Evolutionary conservation across 2,797 vertebrate species (phyloP), one percentile per base, ranked within the genome.

Genomic region (Sylvia borin): DNA sequence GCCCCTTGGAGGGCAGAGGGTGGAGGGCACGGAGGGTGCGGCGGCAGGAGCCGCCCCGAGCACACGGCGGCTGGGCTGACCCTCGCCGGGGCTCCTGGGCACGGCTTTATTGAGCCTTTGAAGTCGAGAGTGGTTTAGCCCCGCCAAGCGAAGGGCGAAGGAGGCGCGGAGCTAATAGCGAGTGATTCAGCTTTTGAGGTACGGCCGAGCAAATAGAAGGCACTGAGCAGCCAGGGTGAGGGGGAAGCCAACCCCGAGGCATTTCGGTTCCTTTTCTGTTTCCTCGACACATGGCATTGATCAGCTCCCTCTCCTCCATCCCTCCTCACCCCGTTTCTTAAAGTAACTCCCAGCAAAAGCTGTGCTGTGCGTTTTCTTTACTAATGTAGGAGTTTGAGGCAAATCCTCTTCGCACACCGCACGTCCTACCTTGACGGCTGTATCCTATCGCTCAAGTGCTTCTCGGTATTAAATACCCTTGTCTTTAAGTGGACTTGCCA

Each of bases 151-250:
- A 77, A 79, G 64, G 60, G 72, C 43, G 85, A 81, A 81, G 67
- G 76, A 83, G 85, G 72, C 66, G 83, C 17, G 45, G 81, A 83
- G 93, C 89, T 90, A 68, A 96, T 85, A 94, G 92, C 91, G 85
- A 96, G 88, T 92, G 93, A 96, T 93, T 94, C 79, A 81, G 76
- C 80, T 95, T 96, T 92, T 88, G 94, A 96, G 95, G 90, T 58
- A 83, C 68, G 74, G 62, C 66, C n/a, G 11, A n/a, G 47, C 48
- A 85, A 72, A 53, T 8, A 65, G 76, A 48, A 91, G 71, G 51
- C 58, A 12, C 58, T 15, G 54, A 78, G 67, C 68, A 83, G 61
- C 60, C 75, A 24, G 50, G 75, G 36, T 27, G 77, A 91, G 55
- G 54, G 64, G 29, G 21, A 86, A 92, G 72, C 74, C 83, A 93